Evolutionary conservation across 2,797 vertebrate species (phyloP).

Genomic region (Lutjanus campechanus): DNA sequence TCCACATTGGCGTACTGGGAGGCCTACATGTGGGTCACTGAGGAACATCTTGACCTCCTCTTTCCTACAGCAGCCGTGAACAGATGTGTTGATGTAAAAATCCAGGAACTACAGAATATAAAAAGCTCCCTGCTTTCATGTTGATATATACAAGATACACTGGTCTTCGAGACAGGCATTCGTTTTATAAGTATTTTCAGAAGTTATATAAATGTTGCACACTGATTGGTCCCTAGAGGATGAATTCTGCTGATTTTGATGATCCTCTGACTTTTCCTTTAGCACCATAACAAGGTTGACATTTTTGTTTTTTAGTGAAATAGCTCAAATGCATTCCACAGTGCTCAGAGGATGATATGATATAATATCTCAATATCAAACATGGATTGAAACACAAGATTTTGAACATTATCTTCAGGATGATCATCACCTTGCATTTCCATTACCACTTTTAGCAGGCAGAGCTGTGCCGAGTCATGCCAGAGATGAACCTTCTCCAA

Average conservation of each 20-base stretch:
- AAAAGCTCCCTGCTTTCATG: background rate
- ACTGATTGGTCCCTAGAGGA: too few species aligned
- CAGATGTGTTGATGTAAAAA: background rate
- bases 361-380: too few species aligned
- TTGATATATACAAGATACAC: background rate
- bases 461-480: too few species aligned
- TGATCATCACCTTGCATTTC: too few species aligned
- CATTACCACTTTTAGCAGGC: too few species aligned
- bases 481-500: too few species aligned
- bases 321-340: background rate
- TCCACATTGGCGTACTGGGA: background rate
- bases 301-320: background rate
- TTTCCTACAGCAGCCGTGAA: constrained; percentile 9
- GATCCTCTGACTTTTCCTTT: too few species aligned
- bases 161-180: background rate
- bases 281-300: background rate
- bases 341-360: too few species aligned
- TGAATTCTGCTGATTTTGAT: too few species aligned
- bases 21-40: constrained; percentile 37
- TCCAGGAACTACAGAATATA: background rate
- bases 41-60: constrained; percentile 38
- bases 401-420: too few species aligned
- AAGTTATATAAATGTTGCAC: too few species aligned
- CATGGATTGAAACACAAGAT: too few species aligned
- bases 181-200: background rate